A percentile compares a stretch with the other conserved stretches of the same genome.
Conservation (phyloP, 2,888 invertebrate genomes). For the Bruchidius siliquastri region DNA sequence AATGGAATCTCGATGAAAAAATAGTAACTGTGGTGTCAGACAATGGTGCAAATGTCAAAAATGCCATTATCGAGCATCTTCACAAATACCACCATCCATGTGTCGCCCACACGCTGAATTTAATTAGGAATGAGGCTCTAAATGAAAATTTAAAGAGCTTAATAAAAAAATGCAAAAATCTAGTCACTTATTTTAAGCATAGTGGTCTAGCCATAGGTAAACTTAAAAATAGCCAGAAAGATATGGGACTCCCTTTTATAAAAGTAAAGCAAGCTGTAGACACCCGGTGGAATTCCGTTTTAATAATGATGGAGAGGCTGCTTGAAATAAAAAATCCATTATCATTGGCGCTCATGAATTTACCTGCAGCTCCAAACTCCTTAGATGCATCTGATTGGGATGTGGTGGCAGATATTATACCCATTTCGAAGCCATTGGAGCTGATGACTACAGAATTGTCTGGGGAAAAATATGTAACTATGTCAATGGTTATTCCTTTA, state of each 20-base stretch:
- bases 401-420: slow-evolving; percentile 19
- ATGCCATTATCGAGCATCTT: slow-evolving; percentile 26
- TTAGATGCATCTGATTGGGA: slow-evolving; percentile 24
- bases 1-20: slow-evolving; percentile 28
- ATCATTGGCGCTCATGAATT: slow-evolving; percentile 10
- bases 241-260: slow-evolving; percentile 20
- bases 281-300: slow-evolving; percentile 28
- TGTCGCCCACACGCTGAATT: slow-evolving; percentile 29
- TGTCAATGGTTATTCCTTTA: slow-evolving; percentile 25
- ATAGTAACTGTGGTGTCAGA: slow-evolving; percentile 28
- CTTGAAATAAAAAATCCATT: slow-evolving; percentile 21
- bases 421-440: slow-evolving; percentile 22
- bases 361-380: neutral
- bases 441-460: slow-evolving; percentile 22
- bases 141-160: slow-evolving; percentile 9
- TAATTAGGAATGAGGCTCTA: slow-evolving; percentile 17
- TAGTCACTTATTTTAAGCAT: slow-evolving; percentile 28
- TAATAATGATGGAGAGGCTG: slow-evolving; percentile 25
- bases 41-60: slow-evolving; percentile 31
- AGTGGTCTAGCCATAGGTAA: slow-evolving; percentile 24
- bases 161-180: slow-evolving; percentile 20
- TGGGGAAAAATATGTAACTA: slow-evolving; percentile 26
- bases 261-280: slow-evolving; percentile 30
- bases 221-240: slow-evolving; percentile 23
- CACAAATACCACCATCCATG: slow-evolving; percentile 28